These are phyloP conservation scores for Chionomys nivalis DNA, from an alignment of 2,113 vertebrate species.

Conservation along the genomic window DNA sequence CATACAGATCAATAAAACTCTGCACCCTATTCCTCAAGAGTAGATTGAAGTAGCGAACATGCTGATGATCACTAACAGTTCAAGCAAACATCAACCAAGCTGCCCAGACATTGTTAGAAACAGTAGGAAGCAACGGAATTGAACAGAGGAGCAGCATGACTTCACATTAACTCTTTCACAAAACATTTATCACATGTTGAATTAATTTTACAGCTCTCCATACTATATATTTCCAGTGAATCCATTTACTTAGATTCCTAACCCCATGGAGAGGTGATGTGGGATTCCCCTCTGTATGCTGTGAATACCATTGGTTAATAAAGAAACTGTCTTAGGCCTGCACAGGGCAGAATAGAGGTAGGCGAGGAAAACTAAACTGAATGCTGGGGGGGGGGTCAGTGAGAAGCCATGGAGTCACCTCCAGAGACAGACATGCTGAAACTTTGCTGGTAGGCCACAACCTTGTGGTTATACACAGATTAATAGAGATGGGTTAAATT, in stretches of 20 bases:
- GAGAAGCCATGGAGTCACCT: too few relatives aligned
- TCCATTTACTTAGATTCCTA: background rate
- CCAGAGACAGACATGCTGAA: too few relatives aligned
- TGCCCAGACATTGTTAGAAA: background rate
- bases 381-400: too few relatives aligned
- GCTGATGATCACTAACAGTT: constrained; percentile 20
- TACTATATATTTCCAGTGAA: background rate
- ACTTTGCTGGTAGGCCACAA: too few relatives aligned
- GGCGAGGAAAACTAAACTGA: too few relatives aligned
- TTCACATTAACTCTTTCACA: background rate
- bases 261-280: background rate
- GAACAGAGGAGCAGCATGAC: constrained; percentile 37
- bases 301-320: too few relatives aligned
- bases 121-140: background rate
- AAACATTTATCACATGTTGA: background rate
- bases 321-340: too few relatives aligned
- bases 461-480: too few relatives aligned
- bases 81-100: constrained; percentile 29
- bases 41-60: constrained; percentile 21
- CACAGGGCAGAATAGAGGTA: too few relatives aligned
- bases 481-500: too few relatives aligned
- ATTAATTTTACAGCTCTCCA: background rate
- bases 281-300: too few relatives aligned
- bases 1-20: background rate
- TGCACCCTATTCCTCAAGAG: background rate